Evolutionary conservation across 2,113 vertebrate species (phyloP).

Genomic region (Sapajus apella): DNA sequence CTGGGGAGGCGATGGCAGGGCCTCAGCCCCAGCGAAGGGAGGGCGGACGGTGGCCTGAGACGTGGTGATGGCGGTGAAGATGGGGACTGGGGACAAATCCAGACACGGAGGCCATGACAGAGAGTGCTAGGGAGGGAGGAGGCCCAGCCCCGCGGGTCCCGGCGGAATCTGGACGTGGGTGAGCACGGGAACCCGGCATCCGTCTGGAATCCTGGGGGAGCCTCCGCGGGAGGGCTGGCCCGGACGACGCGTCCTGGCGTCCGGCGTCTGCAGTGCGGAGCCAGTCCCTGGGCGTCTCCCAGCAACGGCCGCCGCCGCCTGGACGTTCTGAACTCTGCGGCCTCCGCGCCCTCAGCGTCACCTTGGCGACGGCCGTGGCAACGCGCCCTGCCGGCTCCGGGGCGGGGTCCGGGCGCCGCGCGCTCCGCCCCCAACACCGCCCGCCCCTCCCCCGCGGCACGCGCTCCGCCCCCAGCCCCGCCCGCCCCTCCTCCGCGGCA

Average conservation of each 20-base stretch:
- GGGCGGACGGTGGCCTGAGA: background rate
- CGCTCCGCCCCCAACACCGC: background rate
- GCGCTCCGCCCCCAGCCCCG: background rate
- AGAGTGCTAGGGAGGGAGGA: background rate
- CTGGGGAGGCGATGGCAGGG: background rate
- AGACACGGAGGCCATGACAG: background rate
- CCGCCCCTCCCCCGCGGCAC: background rate
- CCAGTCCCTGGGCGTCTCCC: constrained; percentile 65
- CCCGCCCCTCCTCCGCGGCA: too few species aligned
- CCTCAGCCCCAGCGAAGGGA: background rate
- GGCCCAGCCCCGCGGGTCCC: background rate
- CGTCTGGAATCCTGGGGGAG: constrained; percentile 29
- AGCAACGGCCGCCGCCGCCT: constrained; percentile 60
- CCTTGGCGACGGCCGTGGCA: constrained; percentile 53
- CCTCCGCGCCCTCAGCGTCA: constrained; percentile 27
- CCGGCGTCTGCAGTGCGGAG: background rate
- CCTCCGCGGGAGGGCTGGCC: background rate
- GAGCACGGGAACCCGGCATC: constrained; percentile 33
- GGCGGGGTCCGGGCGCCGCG: background rate
- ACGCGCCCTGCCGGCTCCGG: background rate
- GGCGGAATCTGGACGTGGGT: background rate
- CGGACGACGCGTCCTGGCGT: constrained; percentile 61
- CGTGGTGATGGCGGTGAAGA: background rate
- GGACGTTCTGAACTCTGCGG: background rate
- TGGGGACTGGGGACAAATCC: background rate